A percentile compares a stretch with the other conserved stretches of the same genome.
Conservation (phyloP, 2,113 vertebrate species). For the Ia io region DNA sequence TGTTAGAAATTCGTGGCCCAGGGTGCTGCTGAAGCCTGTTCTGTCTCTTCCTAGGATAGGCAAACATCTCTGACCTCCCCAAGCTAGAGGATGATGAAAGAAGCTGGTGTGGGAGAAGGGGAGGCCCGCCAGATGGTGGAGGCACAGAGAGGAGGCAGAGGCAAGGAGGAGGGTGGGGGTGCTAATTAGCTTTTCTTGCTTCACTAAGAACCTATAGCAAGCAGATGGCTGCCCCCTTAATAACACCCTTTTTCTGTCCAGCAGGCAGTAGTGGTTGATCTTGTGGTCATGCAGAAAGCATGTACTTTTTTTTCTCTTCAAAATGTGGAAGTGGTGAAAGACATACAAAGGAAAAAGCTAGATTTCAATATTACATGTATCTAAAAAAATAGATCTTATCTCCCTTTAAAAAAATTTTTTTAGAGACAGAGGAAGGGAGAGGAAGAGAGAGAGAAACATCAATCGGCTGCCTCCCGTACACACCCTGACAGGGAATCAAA, state of each 20-base stretch:
- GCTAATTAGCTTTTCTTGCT: slow-evolving; percentile 45
- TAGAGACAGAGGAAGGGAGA: too few relatives aligned
- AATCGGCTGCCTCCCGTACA: not conserved
- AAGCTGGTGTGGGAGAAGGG: not conserved
- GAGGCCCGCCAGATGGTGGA: slow-evolving; percentile 28
- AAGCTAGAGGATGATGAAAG: not conserved
- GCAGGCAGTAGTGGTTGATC: not conserved
- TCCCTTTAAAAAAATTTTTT: too few relatives aligned
- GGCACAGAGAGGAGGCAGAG: not conserved
- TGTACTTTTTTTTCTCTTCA: not conserved
- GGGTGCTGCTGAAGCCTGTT: not conserved
- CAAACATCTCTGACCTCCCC: not conserved
- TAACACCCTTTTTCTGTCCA: not conserved
- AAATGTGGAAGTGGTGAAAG: slow-evolving; percentile 32
- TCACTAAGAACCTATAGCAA: not conserved
- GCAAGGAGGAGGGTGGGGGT: not conserved
- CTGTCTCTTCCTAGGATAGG: not conserved
- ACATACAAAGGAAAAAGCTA: not conserved
- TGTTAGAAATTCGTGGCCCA: not conserved
- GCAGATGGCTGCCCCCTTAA: slow-evolving; percentile 12
- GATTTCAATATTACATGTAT: not conserved
- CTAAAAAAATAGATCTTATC: not conserved
- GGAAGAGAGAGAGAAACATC: not conserved
- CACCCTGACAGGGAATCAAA: not conserved
- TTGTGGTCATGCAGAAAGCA: slow-evolving; percentile 18